Percentiles rank a stretch among this genome's conserved stretches.
Evolutionary conservation across 2,888 invertebrate species (phyloP).

Genomic region (Patella ulyssiponensis): DNA sequence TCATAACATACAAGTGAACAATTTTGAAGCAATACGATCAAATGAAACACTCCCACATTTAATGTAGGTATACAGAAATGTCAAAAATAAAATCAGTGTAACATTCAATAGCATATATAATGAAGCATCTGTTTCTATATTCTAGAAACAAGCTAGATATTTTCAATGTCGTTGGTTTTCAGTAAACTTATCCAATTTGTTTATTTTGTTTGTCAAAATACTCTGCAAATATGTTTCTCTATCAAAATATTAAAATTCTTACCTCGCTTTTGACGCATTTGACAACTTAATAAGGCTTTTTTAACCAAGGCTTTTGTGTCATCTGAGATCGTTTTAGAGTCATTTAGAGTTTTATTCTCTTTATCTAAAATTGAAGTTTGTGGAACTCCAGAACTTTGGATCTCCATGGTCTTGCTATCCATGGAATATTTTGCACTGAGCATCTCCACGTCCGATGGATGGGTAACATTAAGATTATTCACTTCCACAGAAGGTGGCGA

Average conservation of each 20-base stretch:
- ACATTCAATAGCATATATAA: too few species aligned
- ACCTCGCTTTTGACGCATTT: constrained; percentile 53
- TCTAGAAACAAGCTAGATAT: too few species aligned
- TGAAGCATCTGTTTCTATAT: too few species aligned
- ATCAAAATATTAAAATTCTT: constrained; percentile 12
- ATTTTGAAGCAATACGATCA: too few species aligned
- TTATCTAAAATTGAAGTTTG: constrained; percentile 30
- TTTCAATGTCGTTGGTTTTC: too few species aligned
- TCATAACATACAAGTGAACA: too few species aligned
- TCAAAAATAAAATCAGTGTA: too few species aligned
- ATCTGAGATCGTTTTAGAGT: constrained; percentile 58
- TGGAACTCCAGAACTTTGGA: constrained; percentile 39
- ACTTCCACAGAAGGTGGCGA: constrained; percentile 44
- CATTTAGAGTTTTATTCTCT: constrained; percentile 24
- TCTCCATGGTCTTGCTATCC: constrained; percentile 39
- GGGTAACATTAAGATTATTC: constrained; percentile 30
- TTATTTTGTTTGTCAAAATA: too few species aligned
- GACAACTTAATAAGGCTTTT: constrained; percentile 59
- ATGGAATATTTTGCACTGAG: constrained; percentile 60
- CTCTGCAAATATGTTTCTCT: too few species aligned
- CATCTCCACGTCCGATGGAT: constrained; percentile 63
- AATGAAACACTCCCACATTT: too few species aligned
- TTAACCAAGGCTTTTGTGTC: constrained; percentile 65
- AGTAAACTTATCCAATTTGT: too few species aligned
- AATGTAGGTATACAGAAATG: too few species aligned